Percentiles rank a stretch among this genome's conserved stretches.
Evolutionary conservation across 2,113 vertebrate genomes (phyloP).

Genomic region (Dryoscopus gambensis): DNA sequence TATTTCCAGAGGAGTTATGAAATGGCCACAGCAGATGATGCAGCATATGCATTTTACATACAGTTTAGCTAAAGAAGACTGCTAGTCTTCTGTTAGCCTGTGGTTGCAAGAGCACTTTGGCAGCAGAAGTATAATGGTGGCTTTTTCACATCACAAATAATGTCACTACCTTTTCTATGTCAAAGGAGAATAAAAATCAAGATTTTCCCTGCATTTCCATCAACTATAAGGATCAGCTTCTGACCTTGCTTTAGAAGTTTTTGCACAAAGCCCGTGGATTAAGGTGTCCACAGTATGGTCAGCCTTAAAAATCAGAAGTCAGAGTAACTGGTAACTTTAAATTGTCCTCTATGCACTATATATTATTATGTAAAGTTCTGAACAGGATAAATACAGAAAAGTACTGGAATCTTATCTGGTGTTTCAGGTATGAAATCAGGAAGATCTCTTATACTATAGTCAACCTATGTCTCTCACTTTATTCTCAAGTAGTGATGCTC

Average conservation of each 20-base stretch:
- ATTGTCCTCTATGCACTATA: not conserved
- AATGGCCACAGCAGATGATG: not conserved
- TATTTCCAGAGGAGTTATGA: constrained; percentile 50
- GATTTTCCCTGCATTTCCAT: not conserved
- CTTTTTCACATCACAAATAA: not conserved
- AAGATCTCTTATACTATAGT: not conserved
- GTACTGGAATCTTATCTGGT: not conserved
- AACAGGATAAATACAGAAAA: not conserved
- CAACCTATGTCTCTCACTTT: not conserved
- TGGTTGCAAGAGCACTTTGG: not conserved
- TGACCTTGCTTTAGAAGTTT: not conserved
- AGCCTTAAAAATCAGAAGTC: not conserved
- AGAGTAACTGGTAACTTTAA: not conserved
- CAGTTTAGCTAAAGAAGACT: constrained; percentile 8
- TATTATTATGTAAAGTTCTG: not conserved
- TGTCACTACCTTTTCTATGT: constrained; percentile 1
- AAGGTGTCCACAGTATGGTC: not conserved
- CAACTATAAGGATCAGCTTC: not conserved
- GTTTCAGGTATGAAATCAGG: not conserved
- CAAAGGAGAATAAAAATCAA: constrained; percentile 10
- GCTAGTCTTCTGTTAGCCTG: not conserved
- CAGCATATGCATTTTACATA: not conserved
- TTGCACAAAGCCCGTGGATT: not conserved
- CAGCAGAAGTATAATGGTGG: not conserved
- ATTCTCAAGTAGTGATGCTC: not conserved